Conservation (phyloP, 2,888 invertebrate genomes). For the Abrostola triplasia region DNA sequence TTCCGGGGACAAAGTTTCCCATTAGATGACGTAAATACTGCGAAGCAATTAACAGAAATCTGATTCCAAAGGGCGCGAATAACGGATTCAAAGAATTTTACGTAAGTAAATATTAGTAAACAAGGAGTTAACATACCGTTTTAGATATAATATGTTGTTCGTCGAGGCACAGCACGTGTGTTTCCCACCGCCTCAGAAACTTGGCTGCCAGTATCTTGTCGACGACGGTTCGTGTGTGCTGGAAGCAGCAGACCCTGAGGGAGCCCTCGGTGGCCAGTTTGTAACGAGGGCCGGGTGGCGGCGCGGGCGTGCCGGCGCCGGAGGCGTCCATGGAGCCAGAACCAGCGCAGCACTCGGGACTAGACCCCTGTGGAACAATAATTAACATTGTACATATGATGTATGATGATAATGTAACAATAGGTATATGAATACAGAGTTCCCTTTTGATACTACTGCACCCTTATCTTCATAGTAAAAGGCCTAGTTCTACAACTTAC, state of each 20-base stretch:
- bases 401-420: too few species aligned
- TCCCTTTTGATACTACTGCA: too few species aligned
- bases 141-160: conserved; percentile 91
- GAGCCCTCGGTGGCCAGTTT: conserved; percentile 92
- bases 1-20: conserved; percentile 35
- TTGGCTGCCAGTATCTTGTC: conserved; percentile 93
- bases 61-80: conserved; percentile 11
- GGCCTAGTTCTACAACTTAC: too few species aligned
- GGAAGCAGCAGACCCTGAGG: conserved; percentile 92
- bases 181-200: conserved; percentile 93
- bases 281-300: conserved; percentile 89
- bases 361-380: conserved; percentile 79
- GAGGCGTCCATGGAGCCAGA: conserved; percentile 76
- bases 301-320: conserved; percentile 73
- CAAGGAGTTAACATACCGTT: conserved; percentile 88
- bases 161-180: conserved; percentile 91
- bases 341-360: conserved; percentile 86
- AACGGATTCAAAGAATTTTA: conserved; percentile 6
- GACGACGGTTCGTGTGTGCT: conserved; percentile 93
- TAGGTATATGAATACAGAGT: too few species aligned
- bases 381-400: neutral
- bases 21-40: conserved; percentile 30
- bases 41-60: conserved; percentile 18
- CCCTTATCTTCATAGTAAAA: too few species aligned
- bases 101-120: conserved; percentile 15